A percentile compares a stretch with the other conserved stretches of the same genome.
phyloP scores from a whole-genome alignment of 1,140 invertebrate species.

The Eupeodes corollae region DNA sequence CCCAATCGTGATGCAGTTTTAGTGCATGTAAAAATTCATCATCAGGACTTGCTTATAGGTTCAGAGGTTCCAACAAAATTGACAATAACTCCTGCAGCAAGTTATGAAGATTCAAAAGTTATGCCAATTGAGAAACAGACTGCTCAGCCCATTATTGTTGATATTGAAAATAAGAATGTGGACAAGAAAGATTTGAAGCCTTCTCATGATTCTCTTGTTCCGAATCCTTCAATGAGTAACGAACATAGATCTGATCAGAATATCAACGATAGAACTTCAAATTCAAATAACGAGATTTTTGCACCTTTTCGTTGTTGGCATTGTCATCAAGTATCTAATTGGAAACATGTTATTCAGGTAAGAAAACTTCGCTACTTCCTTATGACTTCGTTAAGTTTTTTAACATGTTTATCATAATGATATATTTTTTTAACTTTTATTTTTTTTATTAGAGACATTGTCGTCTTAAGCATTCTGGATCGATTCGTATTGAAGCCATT shows the following conservation, averaged over 20 bases:
- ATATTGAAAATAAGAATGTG: slow-evolving; percentile 11
- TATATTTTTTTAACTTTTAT: too few relatives aligned
- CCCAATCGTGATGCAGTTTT: slow-evolving; percentile 52
- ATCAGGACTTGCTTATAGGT: slow-evolving; percentile 25
- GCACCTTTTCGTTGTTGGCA: slow-evolving; percentile 55
- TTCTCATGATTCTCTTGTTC: slow-evolving; percentile 12
- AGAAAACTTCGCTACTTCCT: too few relatives aligned
- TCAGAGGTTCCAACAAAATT: neutral
- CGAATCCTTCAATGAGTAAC: neutral
- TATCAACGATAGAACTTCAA: slow-evolving; percentile 1
- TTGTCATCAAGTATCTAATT: slow-evolving; percentile 64
- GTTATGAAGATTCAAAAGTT: slow-evolving; percentile 19
- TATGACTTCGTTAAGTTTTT: too few relatives aligned
- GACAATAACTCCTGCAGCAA: slow-evolving; percentile 24
- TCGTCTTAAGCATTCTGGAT: slow-evolving; percentile 57
- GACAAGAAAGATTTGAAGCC: slow-evolving; percentile 8
- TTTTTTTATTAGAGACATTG: slow-evolving; percentile 52
- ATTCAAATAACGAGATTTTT: neutral
- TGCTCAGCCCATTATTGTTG: slow-evolving; percentile 32
- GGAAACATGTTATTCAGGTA: slow-evolving; percentile 72
- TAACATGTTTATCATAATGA: too few relatives aligned
- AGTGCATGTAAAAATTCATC: slow-evolving; percentile 54
- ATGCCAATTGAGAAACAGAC: slow-evolving; percentile 31
- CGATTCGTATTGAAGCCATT: slow-evolving; percentile 51
- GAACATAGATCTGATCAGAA: slow-evolving; percentile 4